phyloP scores from a whole-genome alignment of 2,113 vertebrate species.

The Bubalus kerabau region DNA sequence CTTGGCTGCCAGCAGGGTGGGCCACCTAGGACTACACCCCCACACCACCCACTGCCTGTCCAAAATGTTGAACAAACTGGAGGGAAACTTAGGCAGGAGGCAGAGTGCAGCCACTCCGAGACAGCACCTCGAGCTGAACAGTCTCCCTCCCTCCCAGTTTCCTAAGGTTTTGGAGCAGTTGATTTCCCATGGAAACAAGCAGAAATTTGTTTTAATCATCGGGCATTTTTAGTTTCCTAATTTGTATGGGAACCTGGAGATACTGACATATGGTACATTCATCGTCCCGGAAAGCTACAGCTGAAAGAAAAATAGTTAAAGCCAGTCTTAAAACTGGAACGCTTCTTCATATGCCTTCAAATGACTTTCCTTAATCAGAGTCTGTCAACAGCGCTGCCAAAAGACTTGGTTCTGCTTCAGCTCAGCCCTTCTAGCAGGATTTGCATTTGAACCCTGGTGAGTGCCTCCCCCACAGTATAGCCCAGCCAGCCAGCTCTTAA shows the following conservation, averaged over 20 bases:
- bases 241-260: slow-evolving; percentile 73
- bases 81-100: not conserved
- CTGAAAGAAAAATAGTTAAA: slow-evolving; percentile 53
- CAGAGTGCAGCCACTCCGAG: not conserved
- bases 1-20: not conserved
- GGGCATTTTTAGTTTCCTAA: slow-evolving; percentile 74
- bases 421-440: not conserved
- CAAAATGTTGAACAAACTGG: too few relatives aligned
- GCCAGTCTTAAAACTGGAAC: not conserved
- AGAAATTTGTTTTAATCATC: slow-evolving; percentile 69
- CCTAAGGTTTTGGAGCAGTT: slow-evolving; percentile 40
- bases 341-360: not conserved
- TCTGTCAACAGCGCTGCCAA: not conserved
- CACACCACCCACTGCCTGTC: not conserved
- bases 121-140: not conserved
- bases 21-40: not conserved
- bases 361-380: not conserved
- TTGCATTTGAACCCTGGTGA: not conserved
- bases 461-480: not conserved
- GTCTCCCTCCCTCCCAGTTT: not conserved
- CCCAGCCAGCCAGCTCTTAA: not conserved
- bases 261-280: slow-evolving; percentile 71
- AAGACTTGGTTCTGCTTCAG: not conserved
- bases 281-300: slow-evolving; percentile 60
- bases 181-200: slow-evolving; percentile 73